Conservation (phyloP, 2,113 vertebrate genomes). For the Scytalopus superciliaris region DNA sequence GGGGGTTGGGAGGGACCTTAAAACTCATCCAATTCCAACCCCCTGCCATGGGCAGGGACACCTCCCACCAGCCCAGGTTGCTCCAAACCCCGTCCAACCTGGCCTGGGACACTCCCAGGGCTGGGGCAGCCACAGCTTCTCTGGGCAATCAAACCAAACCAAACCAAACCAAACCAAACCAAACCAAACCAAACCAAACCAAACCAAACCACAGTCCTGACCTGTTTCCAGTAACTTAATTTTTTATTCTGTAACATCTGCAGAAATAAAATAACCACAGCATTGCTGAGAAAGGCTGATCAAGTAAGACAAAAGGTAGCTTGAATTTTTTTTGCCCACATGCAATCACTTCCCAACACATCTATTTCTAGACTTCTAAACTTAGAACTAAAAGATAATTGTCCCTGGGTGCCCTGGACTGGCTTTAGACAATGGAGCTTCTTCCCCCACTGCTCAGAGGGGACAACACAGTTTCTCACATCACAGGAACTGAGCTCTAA, state of each 20-base stretch:
- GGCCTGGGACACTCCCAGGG: not conserved
- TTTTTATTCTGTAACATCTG: not conserved
- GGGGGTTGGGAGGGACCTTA: not conserved
- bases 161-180: no score
- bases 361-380: not conserved
- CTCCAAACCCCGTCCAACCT: not conserved
- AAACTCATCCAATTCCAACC: not conserved
- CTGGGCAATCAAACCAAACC: not conserved
- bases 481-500: not conserved
- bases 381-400: not conserved
- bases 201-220: not conserved
- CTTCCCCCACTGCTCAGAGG: not conserved
- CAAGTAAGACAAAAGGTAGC: not conserved
- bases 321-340: not conserved
- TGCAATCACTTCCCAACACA: not conserved
- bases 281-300: not conserved
- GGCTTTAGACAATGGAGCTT: not conserved
- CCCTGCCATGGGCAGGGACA: not conserved
- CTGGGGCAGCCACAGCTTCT: not conserved
- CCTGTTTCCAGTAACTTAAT: not conserved
- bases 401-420: not conserved
- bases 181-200: not conserved
- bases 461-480: not conserved
- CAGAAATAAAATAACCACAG: not conserved
- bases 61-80: accelerated